Conservation (phyloP, 2,797 vertebrate species). For the Epinephelus malabaricus region DNA sequence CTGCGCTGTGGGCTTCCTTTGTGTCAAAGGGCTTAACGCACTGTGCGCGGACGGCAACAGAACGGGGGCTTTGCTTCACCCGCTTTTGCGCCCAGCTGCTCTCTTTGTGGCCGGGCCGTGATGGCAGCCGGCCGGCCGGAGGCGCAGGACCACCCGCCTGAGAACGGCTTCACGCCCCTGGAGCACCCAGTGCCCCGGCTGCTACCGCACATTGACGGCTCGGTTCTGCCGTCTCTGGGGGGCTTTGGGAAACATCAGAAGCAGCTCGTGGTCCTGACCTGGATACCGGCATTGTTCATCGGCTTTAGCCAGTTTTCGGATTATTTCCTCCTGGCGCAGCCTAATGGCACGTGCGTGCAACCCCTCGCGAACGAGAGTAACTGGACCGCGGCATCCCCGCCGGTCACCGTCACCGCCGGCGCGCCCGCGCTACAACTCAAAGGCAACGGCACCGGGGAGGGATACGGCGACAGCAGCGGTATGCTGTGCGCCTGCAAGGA, state of each 20-base stretch:
- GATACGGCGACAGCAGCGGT: slow-evolving; percentile 66
- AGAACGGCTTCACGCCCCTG: slow-evolving; percentile 84
- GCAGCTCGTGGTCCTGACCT: slow-evolving; percentile 95
- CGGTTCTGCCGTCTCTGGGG: slow-evolving; percentile 93
- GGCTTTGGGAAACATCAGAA: slow-evolving; percentile 92
- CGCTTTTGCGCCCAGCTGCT: slow-evolving; percentile 66
- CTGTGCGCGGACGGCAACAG: slow-evolving; percentile 57
- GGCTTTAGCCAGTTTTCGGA: slow-evolving; percentile 98
- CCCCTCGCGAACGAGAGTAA: slow-evolving; percentile 73
- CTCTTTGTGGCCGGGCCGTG: slow-evolving; percentile 68
- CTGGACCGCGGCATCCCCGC: slow-evolving; percentile 69
- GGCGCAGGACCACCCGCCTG: slow-evolving; percentile 81
- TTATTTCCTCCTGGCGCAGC: slow-evolving; percentile 95
- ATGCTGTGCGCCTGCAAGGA: slow-evolving; percentile 89
- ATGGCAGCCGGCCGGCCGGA: slow-evolving; percentile 86
- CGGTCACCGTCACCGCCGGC: slow-evolving; percentile 38
- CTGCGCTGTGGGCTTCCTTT: slow-evolving; percentile 70
- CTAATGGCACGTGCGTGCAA: slow-evolving; percentile 89
- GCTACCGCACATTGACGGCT: slow-evolving; percentile 92
- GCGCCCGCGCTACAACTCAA: slow-evolving; percentile 51
- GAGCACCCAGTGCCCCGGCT: slow-evolving; percentile 81
- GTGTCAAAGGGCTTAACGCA: slow-evolving; percentile 75
- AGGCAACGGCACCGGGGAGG: slow-evolving; percentile 71
- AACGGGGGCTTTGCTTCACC: slow-evolving; percentile 58
- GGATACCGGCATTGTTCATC: slow-evolving; percentile 96